These are phyloP conservation scores for Frankliniella fusca DNA, from an alignment of 2,888 invertebrate species.

Conservation along the genomic window DNA sequence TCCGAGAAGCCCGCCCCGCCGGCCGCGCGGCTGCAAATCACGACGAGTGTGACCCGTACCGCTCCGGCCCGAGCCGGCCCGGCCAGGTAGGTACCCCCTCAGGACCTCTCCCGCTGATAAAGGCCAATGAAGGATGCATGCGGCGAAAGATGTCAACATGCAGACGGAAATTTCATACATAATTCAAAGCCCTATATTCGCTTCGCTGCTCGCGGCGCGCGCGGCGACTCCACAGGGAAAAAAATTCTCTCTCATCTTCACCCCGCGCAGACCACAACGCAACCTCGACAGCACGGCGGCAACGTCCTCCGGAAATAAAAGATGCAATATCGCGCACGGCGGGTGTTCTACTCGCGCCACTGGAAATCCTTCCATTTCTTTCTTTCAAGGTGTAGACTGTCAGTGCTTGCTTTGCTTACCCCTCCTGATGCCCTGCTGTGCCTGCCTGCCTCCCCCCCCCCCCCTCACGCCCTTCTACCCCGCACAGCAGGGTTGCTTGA, in stretches of 20 bases:
- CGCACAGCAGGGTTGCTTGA: neutral
- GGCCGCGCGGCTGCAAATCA: too few relatives aligned
- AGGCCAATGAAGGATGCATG: neutral
- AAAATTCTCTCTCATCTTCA: too few relatives aligned
- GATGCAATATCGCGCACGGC: neutral
- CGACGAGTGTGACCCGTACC: neutral
- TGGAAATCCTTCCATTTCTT: too few relatives aligned
- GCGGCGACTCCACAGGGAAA: neutral
- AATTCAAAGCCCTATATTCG: slow-evolving; percentile 3
- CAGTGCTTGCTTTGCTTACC: too few relatives aligned
- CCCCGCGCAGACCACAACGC: neutral
- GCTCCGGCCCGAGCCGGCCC: neutral
- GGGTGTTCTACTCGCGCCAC: neutral
- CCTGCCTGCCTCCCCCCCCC: neutral
- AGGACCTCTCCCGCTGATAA: neutral
- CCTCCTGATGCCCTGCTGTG: too few relatives aligned
- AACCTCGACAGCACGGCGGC: too few relatives aligned
- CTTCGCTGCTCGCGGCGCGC: neutral
- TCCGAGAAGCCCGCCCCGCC: too few relatives aligned
- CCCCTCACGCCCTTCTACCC: neutral
- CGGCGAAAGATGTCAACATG: slow-evolving; percentile 10
- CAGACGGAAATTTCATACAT: slow-evolving; percentile 23
- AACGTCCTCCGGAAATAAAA: neutral
- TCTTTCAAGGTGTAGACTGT: too few relatives aligned
- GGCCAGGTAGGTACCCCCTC: neutral